A percentile compares a stretch with the other conserved stretches of the same genome.
These are phyloP conservation scores for Varecia variegata DNA, from an alignment of 2,797 vertebrate genomes.

Conservation along the genomic window DNA sequence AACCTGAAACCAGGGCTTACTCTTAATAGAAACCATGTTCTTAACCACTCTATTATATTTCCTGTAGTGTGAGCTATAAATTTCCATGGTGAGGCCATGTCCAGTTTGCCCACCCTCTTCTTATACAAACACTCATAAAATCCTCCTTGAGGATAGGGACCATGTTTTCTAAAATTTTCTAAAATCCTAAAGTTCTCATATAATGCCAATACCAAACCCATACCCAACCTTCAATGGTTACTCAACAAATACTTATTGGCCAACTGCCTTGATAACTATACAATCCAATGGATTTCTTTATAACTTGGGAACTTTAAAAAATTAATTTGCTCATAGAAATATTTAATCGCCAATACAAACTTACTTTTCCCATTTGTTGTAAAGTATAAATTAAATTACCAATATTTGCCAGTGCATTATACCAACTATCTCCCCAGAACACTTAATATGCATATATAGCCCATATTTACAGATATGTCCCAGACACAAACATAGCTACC, in stretches of 20 bases:
- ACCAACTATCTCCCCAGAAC: background rate
- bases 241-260: background rate
- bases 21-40: background rate
- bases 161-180: background rate
- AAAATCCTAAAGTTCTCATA: background rate
- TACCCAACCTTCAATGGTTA: background rate
- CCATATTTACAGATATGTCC: background rate
- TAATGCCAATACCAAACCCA: background rate
- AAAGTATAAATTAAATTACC: conserved; percentile 26
- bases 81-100: background rate
- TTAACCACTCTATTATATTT: background rate
- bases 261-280: background rate
- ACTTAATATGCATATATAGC: background rate
- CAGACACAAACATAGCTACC: background rate
- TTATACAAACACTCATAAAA: background rate
- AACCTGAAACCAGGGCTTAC: background rate
- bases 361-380: background rate
- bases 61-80: background rate
- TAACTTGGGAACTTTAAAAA: background rate
- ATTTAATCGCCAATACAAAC: conserved; percentile 24
- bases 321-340: background rate
- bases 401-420: background rate
- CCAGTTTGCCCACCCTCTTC: background rate
- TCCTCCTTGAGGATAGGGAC: background rate
- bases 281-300: background rate